A percentile compares a stretch with the other conserved stretches of the same genome.
phyloP scores from a whole-genome alignment of 2,113 vertebrate species.

The Turdus rufiventris region DNA sequence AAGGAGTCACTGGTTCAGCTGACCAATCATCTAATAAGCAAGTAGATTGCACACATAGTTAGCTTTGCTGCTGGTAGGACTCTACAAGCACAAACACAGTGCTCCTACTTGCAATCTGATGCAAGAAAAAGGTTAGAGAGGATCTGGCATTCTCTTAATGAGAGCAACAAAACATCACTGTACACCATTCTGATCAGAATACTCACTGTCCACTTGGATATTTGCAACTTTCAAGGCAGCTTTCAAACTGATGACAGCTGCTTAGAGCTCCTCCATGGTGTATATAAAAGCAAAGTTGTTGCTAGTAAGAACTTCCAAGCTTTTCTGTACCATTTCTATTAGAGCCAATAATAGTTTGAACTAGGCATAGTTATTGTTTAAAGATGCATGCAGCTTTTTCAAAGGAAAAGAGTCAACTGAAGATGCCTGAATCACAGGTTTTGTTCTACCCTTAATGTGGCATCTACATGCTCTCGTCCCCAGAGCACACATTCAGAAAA shows the following conservation, averaged over 20 bases:
- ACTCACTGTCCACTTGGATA: neutral
- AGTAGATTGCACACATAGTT: rapidly evolving
- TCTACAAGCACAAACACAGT: neutral
- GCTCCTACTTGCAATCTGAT: neutral
- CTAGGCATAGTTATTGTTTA: neutral
- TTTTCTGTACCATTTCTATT: neutral
- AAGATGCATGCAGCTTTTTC: neutral
- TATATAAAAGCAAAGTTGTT: neutral
- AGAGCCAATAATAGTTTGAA: neutral
- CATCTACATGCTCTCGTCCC: neutral
- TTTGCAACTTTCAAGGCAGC: neutral
- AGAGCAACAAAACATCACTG: neutral
- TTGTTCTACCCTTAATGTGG: neutral
- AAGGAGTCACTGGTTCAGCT: neutral
- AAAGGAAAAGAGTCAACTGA: neutral
- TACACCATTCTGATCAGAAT: neutral
- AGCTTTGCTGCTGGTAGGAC: neutral
- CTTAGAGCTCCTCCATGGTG: neutral
- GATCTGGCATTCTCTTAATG: neutral
- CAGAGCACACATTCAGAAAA: neutral
- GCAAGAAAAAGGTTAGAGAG: neutral
- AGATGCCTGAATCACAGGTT: conserved; percentile 15
- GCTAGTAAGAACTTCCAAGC: neutral
- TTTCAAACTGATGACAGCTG: neutral
- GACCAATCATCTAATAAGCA: neutral